Evolutionary conservation across 2,113 vertebrate species (phyloP).

Genomic region (Engystomops pustulosus): DNA sequence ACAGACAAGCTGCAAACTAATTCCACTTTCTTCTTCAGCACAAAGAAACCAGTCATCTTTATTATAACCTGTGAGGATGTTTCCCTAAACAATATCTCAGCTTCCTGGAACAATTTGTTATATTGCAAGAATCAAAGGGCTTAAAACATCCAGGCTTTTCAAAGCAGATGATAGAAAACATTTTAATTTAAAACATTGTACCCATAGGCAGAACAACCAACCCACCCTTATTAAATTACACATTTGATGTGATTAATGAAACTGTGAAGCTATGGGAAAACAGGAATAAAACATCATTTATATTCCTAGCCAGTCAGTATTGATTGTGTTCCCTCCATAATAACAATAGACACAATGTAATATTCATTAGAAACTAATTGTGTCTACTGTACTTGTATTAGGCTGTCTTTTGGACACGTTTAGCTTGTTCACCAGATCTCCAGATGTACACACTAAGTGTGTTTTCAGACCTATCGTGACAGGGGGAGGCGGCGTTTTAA

Average conservation of each 20-base stretch:
- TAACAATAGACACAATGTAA: not conserved
- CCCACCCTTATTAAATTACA: conserved; percentile 21
- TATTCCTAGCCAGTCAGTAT: conserved; percentile 38
- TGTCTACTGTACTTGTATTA: not conserved
- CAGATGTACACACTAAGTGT: too few relatives aligned
- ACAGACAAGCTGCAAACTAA: not conserved
- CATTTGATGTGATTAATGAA: conserved; percentile 50
- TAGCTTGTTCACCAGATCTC: too few relatives aligned
- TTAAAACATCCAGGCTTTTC: not conserved
- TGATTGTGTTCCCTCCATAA: not conserved
- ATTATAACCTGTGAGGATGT: not conserved
- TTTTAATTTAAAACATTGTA: conserved; percentile 29
- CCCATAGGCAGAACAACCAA: conserved; percentile 35
- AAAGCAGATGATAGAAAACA: conserved; percentile 45
- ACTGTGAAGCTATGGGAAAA: conserved; percentile 20
- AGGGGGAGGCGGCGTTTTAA: too few relatives aligned
- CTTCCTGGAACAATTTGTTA: not conserved
- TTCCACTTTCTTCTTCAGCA: not conserved
- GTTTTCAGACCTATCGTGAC: too few relatives aligned
- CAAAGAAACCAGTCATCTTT: conserved; percentile 1
- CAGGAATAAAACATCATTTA: conserved; percentile 33
- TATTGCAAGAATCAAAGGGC: conserved; percentile 18
- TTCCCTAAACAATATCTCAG: not conserved
- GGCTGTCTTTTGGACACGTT: too few relatives aligned
- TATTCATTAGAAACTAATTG: not conserved